Evolutionary conservation across 2,888 invertebrate genomes (phyloP), one percentile per base, ranked within the genome.

Genomic region (Aphodius granarius): DNA sequence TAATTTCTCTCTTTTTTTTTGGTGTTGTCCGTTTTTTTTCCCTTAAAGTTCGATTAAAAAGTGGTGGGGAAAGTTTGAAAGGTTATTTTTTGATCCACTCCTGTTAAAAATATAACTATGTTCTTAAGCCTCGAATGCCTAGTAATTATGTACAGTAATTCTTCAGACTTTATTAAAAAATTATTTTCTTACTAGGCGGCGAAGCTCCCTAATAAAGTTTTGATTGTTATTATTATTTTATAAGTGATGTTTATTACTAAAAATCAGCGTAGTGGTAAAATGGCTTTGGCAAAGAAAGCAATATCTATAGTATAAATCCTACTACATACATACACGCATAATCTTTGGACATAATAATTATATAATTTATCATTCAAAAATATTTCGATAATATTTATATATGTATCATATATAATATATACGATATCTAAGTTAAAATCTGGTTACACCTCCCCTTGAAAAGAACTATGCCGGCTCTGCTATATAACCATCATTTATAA

Each of bases 301-400:
- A 80, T 80, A 80, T 80, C 79, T 81, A 80, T 81, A 80, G 80
- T 80, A 81, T 79, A 81, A 81, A 75, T 71, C 23, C 73, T 75
- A 72, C 71, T 15, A 64, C 71, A 64, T 15, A 64, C 71, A 64
- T 63, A 74, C 74, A 62, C 20, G 76, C 19, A 63, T 72, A 70
- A 64, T 70, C 66, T 74, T 68, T 66, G 75, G 75, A 73, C 75
- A 75, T 72, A 64, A 77, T 72, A 63, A 71, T 63, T 43, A 17
- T 20, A 68, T 75, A 64, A 73, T 5, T 64, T 23, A 66, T 73
- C 65, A 70, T 76, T 78, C 73, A 76, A 78, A 77, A 81, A 81
- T 80, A 79, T 79, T 74, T 64, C 20, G 70, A 72, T 74, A 75
- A 71, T 75, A 68, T 75, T 3, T 65, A 65, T 18, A 65, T 65